Evolutionary conservation across 2,888 invertebrate species (phyloP).

Genomic region (Heterodera filipjevi): DNA sequence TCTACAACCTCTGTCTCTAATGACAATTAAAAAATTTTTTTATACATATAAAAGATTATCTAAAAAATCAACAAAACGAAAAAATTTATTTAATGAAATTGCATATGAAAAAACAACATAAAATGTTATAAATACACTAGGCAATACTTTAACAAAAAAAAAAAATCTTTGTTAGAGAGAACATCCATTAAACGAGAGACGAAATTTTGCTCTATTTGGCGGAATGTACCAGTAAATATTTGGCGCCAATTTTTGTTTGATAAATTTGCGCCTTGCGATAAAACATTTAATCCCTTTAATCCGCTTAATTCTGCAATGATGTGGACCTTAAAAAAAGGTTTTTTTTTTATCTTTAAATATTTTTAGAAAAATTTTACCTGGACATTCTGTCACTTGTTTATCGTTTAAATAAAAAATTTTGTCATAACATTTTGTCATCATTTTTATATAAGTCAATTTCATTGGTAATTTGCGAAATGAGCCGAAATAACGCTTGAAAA

Average conservation of each 20-base stretch:
- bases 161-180: neutral
- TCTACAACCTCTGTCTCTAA: too few relatives aligned
- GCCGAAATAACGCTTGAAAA: constrained; percentile 25
- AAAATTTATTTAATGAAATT: too few relatives aligned
- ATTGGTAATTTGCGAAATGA: constrained; percentile 45
- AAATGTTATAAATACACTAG: too few relatives aligned
- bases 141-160: neutral
- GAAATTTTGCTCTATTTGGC: neutral
- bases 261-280: neutral
- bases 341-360: neutral
- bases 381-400: neutral
- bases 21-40: too few relatives aligned
- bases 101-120: too few relatives aligned
- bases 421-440: constrained; percentile 56
- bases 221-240: neutral
- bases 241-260: neutral
- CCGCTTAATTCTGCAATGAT: neutral
- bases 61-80: too few relatives aligned
- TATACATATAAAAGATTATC: too few relatives aligned
- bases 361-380: neutral
- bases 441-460: constrained; percentile 49
- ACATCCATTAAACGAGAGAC: neutral
- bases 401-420: constrained; percentile 51
- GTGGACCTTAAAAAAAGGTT: neutral
- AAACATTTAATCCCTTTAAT: neutral